A percentile compares a stretch with the other conserved stretches of the same genome.
These are phyloP conservation scores for Thryonomys swinderianus DNA, from an alignment of 2,113 vertebrate genomes.

Conservation along the genomic window DNA sequence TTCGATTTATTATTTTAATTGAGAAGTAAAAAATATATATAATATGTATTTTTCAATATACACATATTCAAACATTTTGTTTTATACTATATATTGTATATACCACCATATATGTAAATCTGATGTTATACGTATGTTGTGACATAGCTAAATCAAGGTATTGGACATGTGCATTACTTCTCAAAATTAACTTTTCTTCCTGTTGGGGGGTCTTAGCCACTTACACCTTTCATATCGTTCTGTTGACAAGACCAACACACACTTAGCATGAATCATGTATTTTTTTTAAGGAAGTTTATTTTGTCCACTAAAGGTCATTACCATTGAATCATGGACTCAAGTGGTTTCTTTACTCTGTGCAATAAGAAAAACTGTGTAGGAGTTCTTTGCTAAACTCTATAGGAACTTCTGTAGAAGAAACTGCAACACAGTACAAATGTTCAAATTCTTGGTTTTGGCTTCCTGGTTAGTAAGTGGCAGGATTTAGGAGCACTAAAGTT, in stretches of 20 bases:
- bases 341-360: neutral
- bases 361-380: constrained; percentile 4
- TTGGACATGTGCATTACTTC: neutral
- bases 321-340: neutral
- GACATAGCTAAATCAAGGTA: neutral
- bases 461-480: neutral
- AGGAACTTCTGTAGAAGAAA: neutral
- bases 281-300: constrained; percentile 42
- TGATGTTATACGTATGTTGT: neutral
- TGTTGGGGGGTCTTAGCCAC: neutral
- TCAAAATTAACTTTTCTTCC: neutral
- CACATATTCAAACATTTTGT: neutral
- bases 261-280: neutral
- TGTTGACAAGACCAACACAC: neutral
- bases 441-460: neutral
- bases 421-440: neutral
- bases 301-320: neutral
- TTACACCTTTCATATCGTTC: neutral
- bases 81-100: neutral
- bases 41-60: neutral
- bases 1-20: neutral
- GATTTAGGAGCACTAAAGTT: neutral
- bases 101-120: neutral
- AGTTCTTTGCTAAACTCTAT: neutral
- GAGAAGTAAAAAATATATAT: neutral